These are phyloP conservation scores for Scaptodrosophila lebanonensis DNA, from an alignment of 1,140 invertebrate genomes.

Conservation along the genomic window DNA sequence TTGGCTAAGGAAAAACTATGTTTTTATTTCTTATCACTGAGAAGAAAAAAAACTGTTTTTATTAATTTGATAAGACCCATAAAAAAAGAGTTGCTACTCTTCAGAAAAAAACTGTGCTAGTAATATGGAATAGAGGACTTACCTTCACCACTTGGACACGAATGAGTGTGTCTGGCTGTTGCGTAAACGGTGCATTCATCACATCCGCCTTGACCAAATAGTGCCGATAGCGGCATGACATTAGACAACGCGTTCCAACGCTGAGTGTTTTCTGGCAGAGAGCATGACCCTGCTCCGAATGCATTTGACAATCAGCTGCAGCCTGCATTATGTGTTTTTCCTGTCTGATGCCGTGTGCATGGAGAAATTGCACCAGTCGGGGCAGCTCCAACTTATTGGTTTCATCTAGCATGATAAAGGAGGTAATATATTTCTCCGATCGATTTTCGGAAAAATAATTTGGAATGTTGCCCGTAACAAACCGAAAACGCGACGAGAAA, in stretches of 20 bases:
- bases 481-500: slow-evolving; percentile 34
- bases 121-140: too few relatives aligned
- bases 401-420: slow-evolving; percentile 37
- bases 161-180: slow-evolving; percentile 7
- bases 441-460: slow-evolving; percentile 15
- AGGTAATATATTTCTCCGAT: background rate
- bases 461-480: slow-evolving; percentile 17
- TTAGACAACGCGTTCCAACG: slow-evolving; percentile 14
- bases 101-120: too few relatives aligned
- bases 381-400: slow-evolving; percentile 12
- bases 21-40: too few relatives aligned
- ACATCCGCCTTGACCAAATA: slow-evolving; percentile 8
- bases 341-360: slow-evolving; percentile 7
- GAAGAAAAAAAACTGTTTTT: too few relatives aligned
- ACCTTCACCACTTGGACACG: slow-evolving; percentile 18
- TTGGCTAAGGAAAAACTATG: too few relatives aligned
- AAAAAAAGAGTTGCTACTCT: too few relatives aligned
- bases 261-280: slow-evolving; percentile 10
- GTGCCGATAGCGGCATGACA: slow-evolving; percentile 29
- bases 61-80: too few relatives aligned
- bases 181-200: background rate
- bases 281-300: background rate
- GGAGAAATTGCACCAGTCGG: slow-evolving; percentile 19
- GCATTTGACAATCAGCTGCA: background rate
- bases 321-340: slow-evolving; percentile 2